Evolutionary conservation across 2,888 invertebrate species (phyloP).

Genomic region (Limnephilus marmoratus): DNA sequence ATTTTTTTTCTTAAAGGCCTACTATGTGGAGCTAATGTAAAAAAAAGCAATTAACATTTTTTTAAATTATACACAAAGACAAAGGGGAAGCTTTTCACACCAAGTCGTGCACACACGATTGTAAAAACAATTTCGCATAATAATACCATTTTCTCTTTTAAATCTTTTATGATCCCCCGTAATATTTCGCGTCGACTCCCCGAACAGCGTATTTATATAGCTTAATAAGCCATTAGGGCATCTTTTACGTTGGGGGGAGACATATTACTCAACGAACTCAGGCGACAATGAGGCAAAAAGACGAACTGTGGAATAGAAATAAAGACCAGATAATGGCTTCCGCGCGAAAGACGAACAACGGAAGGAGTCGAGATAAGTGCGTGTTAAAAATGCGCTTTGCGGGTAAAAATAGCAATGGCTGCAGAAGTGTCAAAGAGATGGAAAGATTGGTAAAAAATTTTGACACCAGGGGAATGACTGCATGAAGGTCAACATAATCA

Average conservation of each 20-base stretch:
- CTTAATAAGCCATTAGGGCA: constrained; percentile 53
- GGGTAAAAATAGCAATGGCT: constrained; percentile 19
- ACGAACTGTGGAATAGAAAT: constrained; percentile 4
- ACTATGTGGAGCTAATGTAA: no score
- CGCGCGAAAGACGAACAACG: constrained; percentile 53
- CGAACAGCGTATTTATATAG: constrained; percentile 44
- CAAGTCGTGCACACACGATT: not conserved
- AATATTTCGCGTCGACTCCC: not conserved
- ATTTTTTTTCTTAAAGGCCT: no score
- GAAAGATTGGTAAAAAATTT: not conserved
- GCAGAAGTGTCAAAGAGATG: constrained; percentile 11
- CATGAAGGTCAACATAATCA: not conserved
- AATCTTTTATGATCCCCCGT: constrained; percentile 19
- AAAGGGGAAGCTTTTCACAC: no score
- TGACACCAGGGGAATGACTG: not conserved
- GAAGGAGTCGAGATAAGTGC: constrained; percentile 29
- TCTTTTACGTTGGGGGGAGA: constrained; percentile 42
- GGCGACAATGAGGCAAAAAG: constrained; percentile 26
- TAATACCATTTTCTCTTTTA: constrained; percentile 11
- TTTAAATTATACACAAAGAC: not conserved
- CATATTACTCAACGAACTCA: constrained; percentile 42
- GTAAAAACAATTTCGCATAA: constrained; percentile 20
- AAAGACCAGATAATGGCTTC: constrained; percentile 48
- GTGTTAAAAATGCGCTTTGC: constrained; percentile 22
- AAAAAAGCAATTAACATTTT: not conserved